These are phyloP conservation scores for Tautogolabrus adspersus DNA, from an alignment of 2,113 vertebrate species.

Conservation along the genomic window DNA sequence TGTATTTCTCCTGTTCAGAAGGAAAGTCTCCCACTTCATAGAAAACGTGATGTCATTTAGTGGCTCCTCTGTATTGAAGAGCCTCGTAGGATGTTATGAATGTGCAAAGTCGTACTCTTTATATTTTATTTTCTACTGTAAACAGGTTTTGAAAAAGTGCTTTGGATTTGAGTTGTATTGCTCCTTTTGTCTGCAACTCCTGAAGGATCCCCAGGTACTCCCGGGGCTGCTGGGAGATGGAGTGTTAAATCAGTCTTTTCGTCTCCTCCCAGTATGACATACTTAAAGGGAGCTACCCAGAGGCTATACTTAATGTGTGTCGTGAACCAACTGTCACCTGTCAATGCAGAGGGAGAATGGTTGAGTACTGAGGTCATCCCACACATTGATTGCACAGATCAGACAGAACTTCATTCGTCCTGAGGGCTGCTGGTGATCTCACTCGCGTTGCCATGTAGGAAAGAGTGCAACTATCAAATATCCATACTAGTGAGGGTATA, in stretches of 20 bases:
- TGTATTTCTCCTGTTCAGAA: slow-evolving; percentile 50
- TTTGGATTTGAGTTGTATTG: not conserved
- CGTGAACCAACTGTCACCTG: slow-evolving; percentile 7
- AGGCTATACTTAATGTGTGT: slow-evolving; percentile 3
- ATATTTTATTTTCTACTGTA: slow-evolving; percentile 29
- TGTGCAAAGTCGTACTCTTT: slow-evolving; percentile 48
- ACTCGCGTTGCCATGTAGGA: not conserved
- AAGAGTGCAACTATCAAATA: not conserved
- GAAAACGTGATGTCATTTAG: slow-evolving; percentile 48
- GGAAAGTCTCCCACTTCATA: slow-evolving; percentile 49
- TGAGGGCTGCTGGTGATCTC: not conserved
- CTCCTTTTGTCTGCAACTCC: not conserved
- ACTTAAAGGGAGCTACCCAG: slow-evolving; percentile 28
- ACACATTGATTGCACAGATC: not conserved
- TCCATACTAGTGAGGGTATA: too few species aligned
- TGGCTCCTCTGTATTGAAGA: slow-evolving; percentile 49
- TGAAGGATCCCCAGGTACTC: slow-evolving; percentile 15
- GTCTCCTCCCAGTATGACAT: slow-evolving; percentile 4
- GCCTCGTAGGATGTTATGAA: slow-evolving; percentile 17
- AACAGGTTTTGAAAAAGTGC: slow-evolving; percentile 19
- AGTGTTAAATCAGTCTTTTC: slow-evolving; percentile 18
- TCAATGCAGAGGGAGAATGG: slow-evolving; percentile 3
- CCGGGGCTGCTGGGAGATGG: not conserved
- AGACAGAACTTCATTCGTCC: not conserved
- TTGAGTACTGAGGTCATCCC: slow-evolving; percentile 2